Evolutionary conservation across 2,113 vertebrate species (phyloP).

Genomic region (Brevimyrus niger): DNA sequence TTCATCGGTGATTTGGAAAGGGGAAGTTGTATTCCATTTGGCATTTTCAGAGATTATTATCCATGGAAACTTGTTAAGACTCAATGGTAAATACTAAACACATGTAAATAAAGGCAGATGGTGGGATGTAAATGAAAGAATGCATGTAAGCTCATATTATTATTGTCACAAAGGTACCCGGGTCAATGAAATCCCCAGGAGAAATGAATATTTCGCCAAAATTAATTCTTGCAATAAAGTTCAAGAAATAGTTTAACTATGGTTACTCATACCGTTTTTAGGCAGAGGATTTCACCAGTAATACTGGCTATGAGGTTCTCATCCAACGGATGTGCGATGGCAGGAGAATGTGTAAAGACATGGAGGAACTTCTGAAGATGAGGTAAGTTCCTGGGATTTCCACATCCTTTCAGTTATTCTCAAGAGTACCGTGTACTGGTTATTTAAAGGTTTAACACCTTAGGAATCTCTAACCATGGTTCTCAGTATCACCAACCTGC

Average conservation of each 20-base stretch:
- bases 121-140: not conserved
- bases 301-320: slow-evolving; percentile 72
- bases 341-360: slow-evolving; percentile 83
- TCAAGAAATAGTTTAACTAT: not conserved
- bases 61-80: not conserved
- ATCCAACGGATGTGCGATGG: slow-evolving; percentile 77
- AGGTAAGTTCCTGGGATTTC: slow-evolving; percentile 51
- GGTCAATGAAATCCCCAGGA: not conserved
- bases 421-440: not conserved
- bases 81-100: not conserved
- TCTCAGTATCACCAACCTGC: not conserved
- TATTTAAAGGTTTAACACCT: not conserved
- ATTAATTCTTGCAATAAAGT: not conserved
- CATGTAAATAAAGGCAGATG: not conserved
- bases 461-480: not conserved
- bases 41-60: not conserved
- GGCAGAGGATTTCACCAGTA: slow-evolving; percentile 74
- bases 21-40: not conserved
- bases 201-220: not conserved
- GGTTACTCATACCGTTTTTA: slow-evolving; percentile 36
- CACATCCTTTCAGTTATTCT: not conserved
- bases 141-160: not conserved
- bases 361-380: slow-evolving; percentile 86
- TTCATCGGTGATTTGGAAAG: not conserved
- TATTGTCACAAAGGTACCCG: not conserved